phyloP scores from a whole-genome alignment of 2,113 vertebrate genomes.

The Peromyscus polionotus region DNA sequence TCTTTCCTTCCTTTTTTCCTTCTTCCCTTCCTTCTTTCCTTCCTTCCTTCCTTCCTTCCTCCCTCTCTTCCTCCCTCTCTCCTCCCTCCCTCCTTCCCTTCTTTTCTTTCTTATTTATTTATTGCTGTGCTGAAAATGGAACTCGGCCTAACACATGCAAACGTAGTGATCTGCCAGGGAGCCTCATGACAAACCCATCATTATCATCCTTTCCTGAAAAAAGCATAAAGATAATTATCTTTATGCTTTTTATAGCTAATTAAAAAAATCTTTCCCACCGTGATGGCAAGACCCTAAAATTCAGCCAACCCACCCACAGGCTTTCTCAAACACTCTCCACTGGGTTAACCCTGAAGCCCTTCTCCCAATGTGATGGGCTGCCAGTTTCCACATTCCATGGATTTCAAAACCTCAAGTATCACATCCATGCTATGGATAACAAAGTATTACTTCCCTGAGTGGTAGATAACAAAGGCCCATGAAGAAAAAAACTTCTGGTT shows the following conservation, averaged over 20 bases:
- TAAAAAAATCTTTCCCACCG: not conserved
- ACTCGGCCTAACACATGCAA: not conserved
- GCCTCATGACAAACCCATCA: not conserved
- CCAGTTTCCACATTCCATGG: too few species aligned
- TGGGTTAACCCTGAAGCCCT: not conserved
- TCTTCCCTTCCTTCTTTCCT: not conserved
- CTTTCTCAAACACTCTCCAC: not conserved
- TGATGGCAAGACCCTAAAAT: not conserved
- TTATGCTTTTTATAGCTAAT: too few species aligned
- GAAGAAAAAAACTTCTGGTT: not conserved
- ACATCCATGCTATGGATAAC: not conserved
- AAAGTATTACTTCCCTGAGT: not conserved
- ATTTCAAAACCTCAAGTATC: not conserved
- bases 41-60: not conserved
- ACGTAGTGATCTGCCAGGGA: not conserved
- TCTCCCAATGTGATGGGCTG: not conserved
- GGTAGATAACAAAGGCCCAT: not conserved
- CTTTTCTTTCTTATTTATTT: not conserved
- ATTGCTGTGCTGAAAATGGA: not conserved
- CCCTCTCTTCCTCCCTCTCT: not conserved
- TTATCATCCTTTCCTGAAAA: not conserved
- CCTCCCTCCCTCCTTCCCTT: not conserved
- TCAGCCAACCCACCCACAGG: not conserved
- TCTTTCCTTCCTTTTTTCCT: not conserved
- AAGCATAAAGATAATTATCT: not conserved